Base-by-base conservation (phyloP, 2,797 vertebrate species). In the Microctenopoma lineatum region DNA sequence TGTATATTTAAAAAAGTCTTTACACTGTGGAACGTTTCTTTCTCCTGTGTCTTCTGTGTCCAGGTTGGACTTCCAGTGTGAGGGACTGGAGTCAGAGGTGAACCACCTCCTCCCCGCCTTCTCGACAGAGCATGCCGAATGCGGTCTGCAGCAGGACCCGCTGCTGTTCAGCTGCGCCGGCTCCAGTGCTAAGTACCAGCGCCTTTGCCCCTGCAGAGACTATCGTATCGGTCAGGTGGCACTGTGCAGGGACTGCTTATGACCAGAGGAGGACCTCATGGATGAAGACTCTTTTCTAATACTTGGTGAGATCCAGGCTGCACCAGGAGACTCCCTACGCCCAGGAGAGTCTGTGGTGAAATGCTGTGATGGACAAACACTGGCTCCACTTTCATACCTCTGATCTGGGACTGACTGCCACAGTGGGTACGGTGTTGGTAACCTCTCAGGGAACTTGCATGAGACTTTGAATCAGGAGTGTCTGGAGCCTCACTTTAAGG, bases 81-180 rank as follows among this genome's bases (percentile, higher is more conserved):
- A 96, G 52, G 95, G 94, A 66, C 87, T 96, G 0, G 97, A 98
- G 89, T 92, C 79, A 0, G 96, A 97, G 91, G 95, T 94, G 93
- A 97, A 95, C 90, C 97, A 98, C 46, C 91, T 98, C 72, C 96
- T 96, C 85, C 97, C 97, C 0, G 97, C 97, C 2, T 95, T 97
- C 64, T 94, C 95, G 0, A 91, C 91, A 65, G 90, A 92, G 0
- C 94, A 95, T 36, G 93, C 70, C 1, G 96, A 97, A 85, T 98
- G 97, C 80, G 93, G 93, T 87, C 93, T 98, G 61, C 97, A 98
- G 93, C 96, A 95, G 81, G 96, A 99, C 60, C 93, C 95, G 0
- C 89, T 98, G 79, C 93, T 99, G 51, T 98, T 96, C 92, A 99
- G 97, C 92, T 99, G 97, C 0, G 95, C 97, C 0, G 96, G 97